Base-by-base conservation (phyloP, 2,888 invertebrate genomes). In the Lasioglossum oenotherae region DNA sequence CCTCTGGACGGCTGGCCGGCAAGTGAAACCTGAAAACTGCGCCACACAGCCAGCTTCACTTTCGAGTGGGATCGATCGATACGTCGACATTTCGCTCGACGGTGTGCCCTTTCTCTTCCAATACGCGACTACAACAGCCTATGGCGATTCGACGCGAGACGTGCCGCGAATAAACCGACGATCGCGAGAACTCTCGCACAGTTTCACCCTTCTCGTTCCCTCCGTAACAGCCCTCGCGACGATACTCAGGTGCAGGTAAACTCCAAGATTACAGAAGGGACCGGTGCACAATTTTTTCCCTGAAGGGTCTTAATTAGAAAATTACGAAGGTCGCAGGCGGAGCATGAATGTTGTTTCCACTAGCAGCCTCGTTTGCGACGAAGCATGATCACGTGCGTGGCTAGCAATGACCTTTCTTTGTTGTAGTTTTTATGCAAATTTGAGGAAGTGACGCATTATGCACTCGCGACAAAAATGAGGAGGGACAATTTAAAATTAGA, bases 1-100 rank as follows among this genome's bases (percentile, higher is more conserved):
- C 60, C 60, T 16, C 23, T 74, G n/a, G 53, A 38, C 41, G 69
- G 69, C 46, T 60, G 85, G 73, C 79, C 78, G 85, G 67, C 81
- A 67, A 88, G 85, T 75, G 88, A 89, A 89, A 85, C 89, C 87
- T 86, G 86, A 88, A 89, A 89, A 89, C 79, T 88, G 87, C 88
- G 74, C 46, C 79, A 67, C 67, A 35, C 60, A 75, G 81, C 74
- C 87, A 80, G 85, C 88, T 81, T 84, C 84, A 76, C 85, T 88
- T 88, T 88, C 88, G 82, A 87, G 85, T 64, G 67, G 72, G 38
- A 89, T 89, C 88, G 88, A 88, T 89, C 87, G 87, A 87, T 87
- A 82, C 84, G 81, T 72, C 85, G 83, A 67, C 83, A 73, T 88
- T 87, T 89, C 83, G 83, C 86, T 74, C 57, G 64, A 64, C 76